These are phyloP conservation scores for Thera obeliscata DNA, from an alignment of 2,888 invertebrate genomes.

Conservation along the genomic window DNA sequence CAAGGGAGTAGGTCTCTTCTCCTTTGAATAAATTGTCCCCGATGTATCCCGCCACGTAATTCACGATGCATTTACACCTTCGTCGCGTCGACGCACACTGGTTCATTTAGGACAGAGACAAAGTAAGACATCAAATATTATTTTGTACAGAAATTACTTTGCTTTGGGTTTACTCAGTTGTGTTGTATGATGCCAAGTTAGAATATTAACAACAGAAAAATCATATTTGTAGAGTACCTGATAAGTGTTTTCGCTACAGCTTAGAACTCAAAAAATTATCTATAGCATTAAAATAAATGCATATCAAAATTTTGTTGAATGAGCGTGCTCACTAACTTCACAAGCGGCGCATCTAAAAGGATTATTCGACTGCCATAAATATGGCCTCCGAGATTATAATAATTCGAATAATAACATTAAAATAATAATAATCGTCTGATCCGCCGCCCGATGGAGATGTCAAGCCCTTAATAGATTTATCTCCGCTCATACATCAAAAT, in stretches of 20 bases:
- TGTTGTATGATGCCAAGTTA: neutral
- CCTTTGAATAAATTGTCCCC: conserved; percentile 75
- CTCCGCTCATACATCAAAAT: conserved; percentile 63
- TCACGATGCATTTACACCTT: conserved; percentile 75
- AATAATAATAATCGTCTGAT: conserved; percentile 74
- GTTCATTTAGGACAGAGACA: neutral
- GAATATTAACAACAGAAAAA: neutral
- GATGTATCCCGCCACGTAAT: conserved; percentile 72
- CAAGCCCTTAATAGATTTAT: conserved; percentile 78
- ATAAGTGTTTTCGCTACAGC: no score
- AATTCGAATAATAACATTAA: conserved; percentile 82
- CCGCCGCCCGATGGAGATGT: conserved; percentile 66
- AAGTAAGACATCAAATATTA: neutral
- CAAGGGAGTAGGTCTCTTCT: conserved; percentile 52
- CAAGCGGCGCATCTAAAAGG: conserved; percentile 79
- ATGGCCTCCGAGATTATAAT: conserved; percentile 77
- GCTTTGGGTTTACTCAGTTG: neutral
- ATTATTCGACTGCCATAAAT: conserved; percentile 76
- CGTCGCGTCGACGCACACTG: conserved; percentile 54
- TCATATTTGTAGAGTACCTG: neutral
- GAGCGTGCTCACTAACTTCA: conserved; percentile 47
- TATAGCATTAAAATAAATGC: no score
- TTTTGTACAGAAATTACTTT: neutral
- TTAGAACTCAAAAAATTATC: no score
- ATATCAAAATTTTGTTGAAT: conserved; percentile 4